phyloP scores from a whole-genome alignment of 2,113 vertebrate species.

The Rhabdomys dilectus region DNA sequence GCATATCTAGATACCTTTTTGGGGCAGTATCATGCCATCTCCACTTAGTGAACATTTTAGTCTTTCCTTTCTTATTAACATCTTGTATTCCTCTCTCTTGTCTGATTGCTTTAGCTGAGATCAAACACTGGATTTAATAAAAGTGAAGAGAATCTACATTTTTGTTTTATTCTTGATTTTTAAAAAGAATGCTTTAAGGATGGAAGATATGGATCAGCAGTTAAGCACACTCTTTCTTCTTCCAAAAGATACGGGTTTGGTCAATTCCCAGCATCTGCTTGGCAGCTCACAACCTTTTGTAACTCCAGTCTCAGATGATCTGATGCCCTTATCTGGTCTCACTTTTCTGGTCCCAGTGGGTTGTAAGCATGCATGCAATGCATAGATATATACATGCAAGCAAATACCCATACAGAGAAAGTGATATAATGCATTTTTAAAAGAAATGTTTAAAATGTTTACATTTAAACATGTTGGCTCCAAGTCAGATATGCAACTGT shows the following conservation, averaged over 20 bases:
- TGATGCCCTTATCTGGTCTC: neutral
- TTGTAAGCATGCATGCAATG: neutral
- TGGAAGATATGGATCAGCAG: neutral
- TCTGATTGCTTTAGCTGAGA: neutral
- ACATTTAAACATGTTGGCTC: neutral
- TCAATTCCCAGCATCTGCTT: neutral
- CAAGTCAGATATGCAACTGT: neutral
- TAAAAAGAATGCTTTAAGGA: neutral
- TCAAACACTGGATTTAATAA: neutral
- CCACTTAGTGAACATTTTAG: neutral
- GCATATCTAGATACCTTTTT: neutral
- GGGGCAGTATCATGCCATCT: neutral
- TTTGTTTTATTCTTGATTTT: neutral
- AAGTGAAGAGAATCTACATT: neutral
- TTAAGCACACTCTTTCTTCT: neutral
- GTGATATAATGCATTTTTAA: neutral
- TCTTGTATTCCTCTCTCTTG: neutral
- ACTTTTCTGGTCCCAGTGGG: neutral
- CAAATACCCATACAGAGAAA: neutral
- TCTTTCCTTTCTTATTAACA: neutral
- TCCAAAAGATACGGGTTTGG: neutral
- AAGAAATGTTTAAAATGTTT: neutral
- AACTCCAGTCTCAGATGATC: neutral
- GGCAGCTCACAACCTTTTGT: neutral
- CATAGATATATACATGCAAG: neutral